Base-by-base conservation (phyloP, 2,113 vertebrate genomes). In the Oriolus oriolus region DNA sequence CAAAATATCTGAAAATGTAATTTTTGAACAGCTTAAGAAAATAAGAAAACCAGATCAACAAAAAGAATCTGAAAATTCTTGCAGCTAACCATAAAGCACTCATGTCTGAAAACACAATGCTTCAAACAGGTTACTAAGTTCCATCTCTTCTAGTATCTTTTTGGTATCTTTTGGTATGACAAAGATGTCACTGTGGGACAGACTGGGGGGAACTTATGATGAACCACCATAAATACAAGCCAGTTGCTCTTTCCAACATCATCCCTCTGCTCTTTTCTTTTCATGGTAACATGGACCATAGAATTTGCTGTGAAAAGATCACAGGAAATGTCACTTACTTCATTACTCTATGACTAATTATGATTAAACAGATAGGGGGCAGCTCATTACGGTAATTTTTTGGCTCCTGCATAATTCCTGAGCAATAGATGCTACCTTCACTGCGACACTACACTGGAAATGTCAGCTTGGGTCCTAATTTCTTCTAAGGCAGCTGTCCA, bases 331-430 rank as follows among this genome's bases (percentile, higher is more conserved):
- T 82, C 94, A 91, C 81, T 97, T 89, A 93, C 69, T 95, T 97
- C 94, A 97, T 94, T 91, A 95, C 39, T 61, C 76, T 92, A 50
- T 75, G 84, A 94, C 77, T 97, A 97, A 97, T 86, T 95, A 93
- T 60, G 53, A 56, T 71, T 75, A 96, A 93, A 92, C 35, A 88
- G 50, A 50, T 86, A 79, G 70, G 13, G 66, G 68, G 64, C 61
- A 92, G 53, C 56, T 96, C 49, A 54, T 93, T 76, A 96, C 37
- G 84, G 87, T 75, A 78, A 42, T 77, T 53, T 71, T 82, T 76
- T 86, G 68, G 60, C 82, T 93, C 64, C 52, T 16, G n/a, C 71
- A 69, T 56, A 87, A 83, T 57, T 95, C 23, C 53, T n/a, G 11
- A 80, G 82, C 57, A 87, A 76, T 41, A 50, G 4, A 42, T 79